Conservation (phyloP, 2,888 invertebrate genomes). For the Eupithecia centaureata region DNA sequence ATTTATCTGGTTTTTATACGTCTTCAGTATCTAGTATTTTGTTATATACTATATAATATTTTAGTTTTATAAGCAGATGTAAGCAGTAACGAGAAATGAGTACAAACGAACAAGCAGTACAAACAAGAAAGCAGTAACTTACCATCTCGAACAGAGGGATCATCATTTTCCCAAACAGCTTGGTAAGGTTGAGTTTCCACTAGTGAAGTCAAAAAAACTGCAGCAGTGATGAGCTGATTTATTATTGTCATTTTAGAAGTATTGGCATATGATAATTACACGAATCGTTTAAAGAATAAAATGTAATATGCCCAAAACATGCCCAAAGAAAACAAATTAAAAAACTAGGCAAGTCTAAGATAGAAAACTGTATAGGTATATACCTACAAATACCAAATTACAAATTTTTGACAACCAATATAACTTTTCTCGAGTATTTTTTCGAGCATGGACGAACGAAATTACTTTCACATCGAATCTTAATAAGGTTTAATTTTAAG, state of each 20-base stretch:
- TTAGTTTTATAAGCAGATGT: no score
- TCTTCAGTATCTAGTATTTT: no score
- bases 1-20: not conserved
- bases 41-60: no score
- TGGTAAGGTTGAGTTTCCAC: conserved; percentile 12
- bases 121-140: not conserved
- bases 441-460: not conserved
- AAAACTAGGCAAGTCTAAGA: no score
- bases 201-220: conserved; percentile 8
- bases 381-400: no score
- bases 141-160: not conserved
- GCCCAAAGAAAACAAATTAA: not conserved
- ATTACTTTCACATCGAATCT: not conserved
- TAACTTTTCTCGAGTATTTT: not conserved
- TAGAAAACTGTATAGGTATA: no score
- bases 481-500: not conserved
- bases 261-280: not conserved
- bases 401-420: no score
- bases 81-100: no score
- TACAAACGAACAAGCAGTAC: no score
- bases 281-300: not conserved
- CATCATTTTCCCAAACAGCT: conserved; percentile 15
- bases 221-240: conserved; percentile 1
- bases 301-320: not conserved
- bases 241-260: conserved; percentile 8